Percentiles rank a stretch among this genome's conserved stretches.
Evolutionary conservation across 2,797 vertebrate species (phyloP).

Genomic region (Poecilia velifera): DNA sequence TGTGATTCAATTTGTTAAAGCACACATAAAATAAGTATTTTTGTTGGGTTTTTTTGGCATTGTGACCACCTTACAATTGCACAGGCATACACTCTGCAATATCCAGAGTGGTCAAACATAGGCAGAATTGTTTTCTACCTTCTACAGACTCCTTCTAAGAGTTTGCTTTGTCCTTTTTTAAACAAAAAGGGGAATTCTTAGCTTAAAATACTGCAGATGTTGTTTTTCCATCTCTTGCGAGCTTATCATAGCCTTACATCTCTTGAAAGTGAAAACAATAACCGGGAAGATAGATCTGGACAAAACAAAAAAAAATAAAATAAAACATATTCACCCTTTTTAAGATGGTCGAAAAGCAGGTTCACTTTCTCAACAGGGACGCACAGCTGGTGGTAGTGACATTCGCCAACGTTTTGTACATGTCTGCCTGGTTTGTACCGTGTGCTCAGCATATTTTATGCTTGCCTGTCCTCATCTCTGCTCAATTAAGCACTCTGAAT

Average conservation of each 20-base stretch:
- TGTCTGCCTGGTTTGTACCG: constrained; percentile 5
- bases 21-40: background rate
- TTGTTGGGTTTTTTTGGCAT: background rate
- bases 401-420: background rate
- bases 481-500: constrained; percentile 25
- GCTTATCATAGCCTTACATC: background rate
- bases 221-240: background rate
- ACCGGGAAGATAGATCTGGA: background rate
- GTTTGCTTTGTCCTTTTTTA: background rate
- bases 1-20: background rate
- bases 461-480: constrained; percentile 14
- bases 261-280: background rate
- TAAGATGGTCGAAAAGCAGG: constrained; percentile 17
- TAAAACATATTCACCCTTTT: constrained; percentile 19
- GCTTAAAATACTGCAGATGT: background rate
- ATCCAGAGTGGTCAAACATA: background rate
- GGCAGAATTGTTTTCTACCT: background rate
- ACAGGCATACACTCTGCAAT: background rate
- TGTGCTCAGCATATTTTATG: constrained; percentile 23
- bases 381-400: constrained; percentile 13
- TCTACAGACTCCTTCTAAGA: background rate
- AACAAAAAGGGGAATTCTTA: background rate
- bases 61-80: background rate
- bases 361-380: constrained; percentile 9
- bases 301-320: background rate